A percentile compares a stretch with the other conserved stretches of the same genome.
Evolutionary conservation across 1,140 invertebrate species (phyloP).

Genomic region (Dinoponera quadriceps): DNA sequence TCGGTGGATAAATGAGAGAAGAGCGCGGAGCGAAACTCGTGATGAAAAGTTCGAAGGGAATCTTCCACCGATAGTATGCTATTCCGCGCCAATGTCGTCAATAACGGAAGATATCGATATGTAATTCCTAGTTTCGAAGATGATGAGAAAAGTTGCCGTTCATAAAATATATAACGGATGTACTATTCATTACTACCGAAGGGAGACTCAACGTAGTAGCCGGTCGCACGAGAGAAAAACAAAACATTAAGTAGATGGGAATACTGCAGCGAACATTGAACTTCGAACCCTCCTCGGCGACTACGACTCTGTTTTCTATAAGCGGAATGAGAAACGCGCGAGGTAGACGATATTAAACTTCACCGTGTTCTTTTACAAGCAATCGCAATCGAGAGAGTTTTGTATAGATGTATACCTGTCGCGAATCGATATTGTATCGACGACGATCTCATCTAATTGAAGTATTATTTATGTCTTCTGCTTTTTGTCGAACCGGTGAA

Average conservation of each 20-base stretch:
- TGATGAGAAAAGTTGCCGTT: conserved; percentile 67
- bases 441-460: not conserved
- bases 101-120: conserved; percentile 58
- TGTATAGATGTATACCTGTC: not conserved
- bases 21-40: conserved; percentile 20
- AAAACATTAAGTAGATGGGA: conserved; percentile 58
- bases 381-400: conserved; percentile 19
- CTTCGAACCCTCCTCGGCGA: conserved; percentile 46
- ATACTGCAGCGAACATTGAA: conserved; percentile 56
- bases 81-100: conserved; percentile 49
- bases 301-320: conserved; percentile 49
- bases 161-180: conserved; percentile 63
- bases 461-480: not conserved
- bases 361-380: not conserved
- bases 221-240: conserved; percentile 52
- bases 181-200: conserved; percentile 58
- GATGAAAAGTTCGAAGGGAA: conserved; percentile 52
- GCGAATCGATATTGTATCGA: conserved; percentile 6
- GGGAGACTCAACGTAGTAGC: conserved; percentile 36
- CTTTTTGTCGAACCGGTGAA: not conserved
- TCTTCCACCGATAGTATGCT: conserved; percentile 43
- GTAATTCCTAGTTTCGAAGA: conserved; percentile 61
- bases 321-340: conserved; percentile 33
- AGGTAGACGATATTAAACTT: conserved; percentile 39
- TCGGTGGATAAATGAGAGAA: not conserved